Evolutionary conservation across 2,113 vertebrate species (phyloP), one percentile per base, ranked within the genome.

Genomic region (Istiophorus platypterus): DNA sequence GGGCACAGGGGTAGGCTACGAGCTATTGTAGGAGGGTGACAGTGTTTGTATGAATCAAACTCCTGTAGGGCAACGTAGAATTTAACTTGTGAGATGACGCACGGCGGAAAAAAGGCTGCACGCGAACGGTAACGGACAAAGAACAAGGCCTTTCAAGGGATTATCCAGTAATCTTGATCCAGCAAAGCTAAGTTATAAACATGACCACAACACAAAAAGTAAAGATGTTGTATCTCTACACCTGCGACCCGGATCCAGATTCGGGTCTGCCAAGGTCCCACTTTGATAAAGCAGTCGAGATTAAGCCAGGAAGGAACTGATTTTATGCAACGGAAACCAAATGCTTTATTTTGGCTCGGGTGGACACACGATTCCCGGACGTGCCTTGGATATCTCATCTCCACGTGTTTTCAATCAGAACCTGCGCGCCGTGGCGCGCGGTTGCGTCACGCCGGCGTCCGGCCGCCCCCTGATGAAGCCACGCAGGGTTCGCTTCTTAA

Each of bases 371-470:
- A 79, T 72, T 87, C 71, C 71, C 62, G 26, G 79, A 89, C 74
- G 34, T 87, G 80, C 81, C 76, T 85, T 72, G 3, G 85, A 91
- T 88, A 89, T 85, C 81, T 85, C 81, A 80, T 89, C 81, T 78
- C 61, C 89, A 86, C 61, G 42, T 92, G 86, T 90, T 91, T 90
- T 39, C 58, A 82, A 81, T 90, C 65, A 24, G 68, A 76, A 66
- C 71, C 29, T n/a, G n/a, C n/a, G 58, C 9, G 57, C 51, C 63
- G n/a, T n/a, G 49, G 81, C 78, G 52, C 26, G 57, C n/a, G 80
- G 3, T 85, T 83, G 62, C 80, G 61, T 91, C 90, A 80, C 52
- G 73, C 65, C 61, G 13, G 27, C 7, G 41, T 45, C 62, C 80
- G 49, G 79, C 74, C 71, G 64, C 65, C 66, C 47, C 1, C n/a